phyloP scores from a whole-genome alignment of 2,797 vertebrate genomes.

The Megalops cyprinoides region DNA sequence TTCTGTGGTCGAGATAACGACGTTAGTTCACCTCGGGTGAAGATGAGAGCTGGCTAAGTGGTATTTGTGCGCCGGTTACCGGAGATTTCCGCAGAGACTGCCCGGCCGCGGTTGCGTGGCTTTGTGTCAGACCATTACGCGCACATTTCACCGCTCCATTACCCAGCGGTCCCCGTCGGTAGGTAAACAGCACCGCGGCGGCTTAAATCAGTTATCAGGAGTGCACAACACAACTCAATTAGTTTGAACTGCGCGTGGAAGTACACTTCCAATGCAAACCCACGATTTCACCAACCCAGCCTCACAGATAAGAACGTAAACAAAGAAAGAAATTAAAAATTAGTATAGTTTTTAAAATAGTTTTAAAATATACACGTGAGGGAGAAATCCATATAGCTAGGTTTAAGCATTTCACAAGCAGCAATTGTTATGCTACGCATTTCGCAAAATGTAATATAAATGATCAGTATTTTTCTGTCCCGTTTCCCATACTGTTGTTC shows the following conservation, averaged over 20 bases:
- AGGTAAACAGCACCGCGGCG: constrained; percentile 84
- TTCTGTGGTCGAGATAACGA: neutral
- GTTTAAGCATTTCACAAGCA: too few species aligned
- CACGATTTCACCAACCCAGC: neutral
- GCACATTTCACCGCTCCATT: constrained; percentile 84
- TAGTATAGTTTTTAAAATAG: too few species aligned
- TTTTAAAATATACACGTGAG: neutral
- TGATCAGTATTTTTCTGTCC: too few species aligned
- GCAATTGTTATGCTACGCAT: too few species aligned
- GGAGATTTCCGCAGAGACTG: constrained; percentile 44
- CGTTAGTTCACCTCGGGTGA: constrained; percentile 11
- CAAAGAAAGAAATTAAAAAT: neutral
- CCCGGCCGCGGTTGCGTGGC: constrained; percentile 19
- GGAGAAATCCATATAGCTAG: too few species aligned
- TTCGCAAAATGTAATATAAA: too few species aligned
- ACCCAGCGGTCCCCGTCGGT: constrained; percentile 84
- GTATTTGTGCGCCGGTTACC: constrained; percentile 56
- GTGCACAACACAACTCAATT: constrained; percentile 89
- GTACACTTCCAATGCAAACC: constrained; percentile 21
- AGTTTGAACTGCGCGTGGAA: constrained; percentile 68
- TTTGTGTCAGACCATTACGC: constrained; percentile 85
- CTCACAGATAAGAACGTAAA: neutral
- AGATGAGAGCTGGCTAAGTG: constrained; percentile 52
- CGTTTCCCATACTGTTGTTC: too few species aligned
- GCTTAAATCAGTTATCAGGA: constrained; percentile 92